Evolutionary conservation across 2,797 vertebrate genomes (phyloP).

Genomic region (Borostomias antarcticus): DNA sequence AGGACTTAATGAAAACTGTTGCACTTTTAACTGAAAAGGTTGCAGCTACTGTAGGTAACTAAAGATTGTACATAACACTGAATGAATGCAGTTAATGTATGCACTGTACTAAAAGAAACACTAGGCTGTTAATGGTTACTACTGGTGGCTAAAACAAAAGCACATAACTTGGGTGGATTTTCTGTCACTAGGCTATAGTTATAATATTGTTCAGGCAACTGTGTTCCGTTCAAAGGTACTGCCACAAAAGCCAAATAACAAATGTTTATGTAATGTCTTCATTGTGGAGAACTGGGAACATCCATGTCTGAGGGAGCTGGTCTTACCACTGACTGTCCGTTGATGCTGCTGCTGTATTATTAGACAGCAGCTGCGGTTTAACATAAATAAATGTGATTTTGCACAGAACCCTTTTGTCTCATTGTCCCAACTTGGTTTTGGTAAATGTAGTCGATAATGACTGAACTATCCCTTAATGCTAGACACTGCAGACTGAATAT

Average conservation of each 20-base stretch:
- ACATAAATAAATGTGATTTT: slow-evolving; percentile 46
- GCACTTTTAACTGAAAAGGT: neutral
- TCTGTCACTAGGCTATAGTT: too few relatives aligned
- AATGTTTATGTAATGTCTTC: neutral
- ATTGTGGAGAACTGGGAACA: slow-evolving; percentile 6
- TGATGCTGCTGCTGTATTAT: slow-evolving; percentile 12
- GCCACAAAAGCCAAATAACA: too few relatives aligned
- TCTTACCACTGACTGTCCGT: slow-evolving; percentile 40
- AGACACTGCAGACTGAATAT: neutral
- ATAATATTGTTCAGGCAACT: too few relatives aligned
- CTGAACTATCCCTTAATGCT: neutral
- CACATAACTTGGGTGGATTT: too few relatives aligned
- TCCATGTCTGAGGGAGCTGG: slow-evolving; percentile 52
- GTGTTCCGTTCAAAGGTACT: too few relatives aligned
- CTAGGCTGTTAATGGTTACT: too few relatives aligned
- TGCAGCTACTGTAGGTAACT: neutral
- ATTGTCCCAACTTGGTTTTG: neutral
- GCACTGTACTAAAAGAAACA: too few relatives aligned
- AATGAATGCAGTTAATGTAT: too few relatives aligned
- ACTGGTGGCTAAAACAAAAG: too few relatives aligned
- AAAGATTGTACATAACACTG: slow-evolving; percentile 48
- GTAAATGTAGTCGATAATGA: neutral
- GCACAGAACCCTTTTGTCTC: slow-evolving; percentile 4
- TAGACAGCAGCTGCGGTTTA: too few relatives aligned
- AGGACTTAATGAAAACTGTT: neutral